These are phyloP conservation scores for Brenthis daphne DNA, from an alignment of 2,888 invertebrate species.

Conservation along the genomic window DNA sequence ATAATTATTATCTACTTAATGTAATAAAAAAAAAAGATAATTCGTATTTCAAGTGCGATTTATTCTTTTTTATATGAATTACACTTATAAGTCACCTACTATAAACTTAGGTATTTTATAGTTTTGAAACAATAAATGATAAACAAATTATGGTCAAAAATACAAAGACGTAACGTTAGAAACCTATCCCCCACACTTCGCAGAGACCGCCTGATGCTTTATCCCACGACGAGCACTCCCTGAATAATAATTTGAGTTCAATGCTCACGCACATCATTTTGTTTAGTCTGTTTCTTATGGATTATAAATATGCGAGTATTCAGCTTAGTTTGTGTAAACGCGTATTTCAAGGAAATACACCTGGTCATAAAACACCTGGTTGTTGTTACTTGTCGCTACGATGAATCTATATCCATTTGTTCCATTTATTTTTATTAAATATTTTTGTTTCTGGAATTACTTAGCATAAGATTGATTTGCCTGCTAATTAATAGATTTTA, in stretches of 20 bases:
- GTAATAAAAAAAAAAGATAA: too few species aligned
- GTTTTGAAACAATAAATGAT: too few species aligned
- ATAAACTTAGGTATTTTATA: too few species aligned
- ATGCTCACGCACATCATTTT: conserved; percentile 26
- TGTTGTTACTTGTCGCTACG: conserved; percentile 18
- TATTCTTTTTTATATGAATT: too few species aligned
- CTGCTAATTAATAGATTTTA: too few species aligned
- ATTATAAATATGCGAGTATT: conserved; percentile 35
- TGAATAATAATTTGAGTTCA: conserved; percentile 33
- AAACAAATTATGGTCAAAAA: not conserved
- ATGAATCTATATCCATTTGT: too few species aligned
- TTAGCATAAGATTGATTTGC: too few species aligned
- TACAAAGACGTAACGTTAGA: not conserved
- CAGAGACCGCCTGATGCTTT: conserved; percentile 31
- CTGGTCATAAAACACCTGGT: conserved; percentile 24
- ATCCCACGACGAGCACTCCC: conserved; percentile 34
- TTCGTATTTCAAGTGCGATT: too few species aligned
- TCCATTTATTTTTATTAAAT: too few species aligned
- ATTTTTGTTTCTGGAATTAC: too few species aligned
- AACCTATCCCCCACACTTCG: conserved; percentile 10
- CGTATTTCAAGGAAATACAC: conserved; percentile 28
- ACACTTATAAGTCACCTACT: too few species aligned
- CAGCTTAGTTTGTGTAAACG: conserved; percentile 23
- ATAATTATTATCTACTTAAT: too few species aligned
- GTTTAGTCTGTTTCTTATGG: conserved; percentile 34